A percentile compares a stretch with the other conserved stretches of the same genome.
These are phyloP conservation scores for Nebria ingens DNA, from an alignment of 1,140 invertebrate species.

Conservation along the genomic window DNA sequence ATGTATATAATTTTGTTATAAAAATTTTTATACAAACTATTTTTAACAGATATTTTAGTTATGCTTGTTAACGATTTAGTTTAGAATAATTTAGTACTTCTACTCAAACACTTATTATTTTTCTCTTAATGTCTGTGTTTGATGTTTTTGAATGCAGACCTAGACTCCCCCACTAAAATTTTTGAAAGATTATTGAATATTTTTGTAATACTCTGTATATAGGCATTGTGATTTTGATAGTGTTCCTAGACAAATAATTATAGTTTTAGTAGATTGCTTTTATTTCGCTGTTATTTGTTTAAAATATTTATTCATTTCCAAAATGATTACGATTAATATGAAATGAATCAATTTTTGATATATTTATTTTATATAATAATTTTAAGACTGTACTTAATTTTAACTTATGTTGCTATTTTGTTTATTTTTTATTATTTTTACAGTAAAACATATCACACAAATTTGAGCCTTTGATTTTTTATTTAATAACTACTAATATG, in stretches of 20 bases:
- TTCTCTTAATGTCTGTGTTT: not conserved
- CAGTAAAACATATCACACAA: not conserved
- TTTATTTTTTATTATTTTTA: not conserved
- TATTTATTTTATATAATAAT: not conserved
- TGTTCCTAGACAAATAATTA: not conserved
- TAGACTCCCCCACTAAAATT: too few relatives aligned
- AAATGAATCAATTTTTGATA: not conserved
- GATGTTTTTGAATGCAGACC: not conserved
- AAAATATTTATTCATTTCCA: too few relatives aligned
- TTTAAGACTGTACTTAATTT: not conserved
- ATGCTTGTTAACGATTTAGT: not conserved
- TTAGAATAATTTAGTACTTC: not conserved
- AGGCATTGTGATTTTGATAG: constrained; percentile 4
- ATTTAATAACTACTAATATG: too few relatives aligned
- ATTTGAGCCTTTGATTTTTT: too few relatives aligned
- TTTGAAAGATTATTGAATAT: not conserved
- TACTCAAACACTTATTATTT: too few relatives aligned
- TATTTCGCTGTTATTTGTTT: constrained; percentile 2
- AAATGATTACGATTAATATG: too few relatives aligned
- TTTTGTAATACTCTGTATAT: not conserved
- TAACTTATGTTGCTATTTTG: not conserved
- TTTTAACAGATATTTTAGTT: not conserved
- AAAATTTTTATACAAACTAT: not conserved
- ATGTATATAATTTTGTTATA: too few relatives aligned
- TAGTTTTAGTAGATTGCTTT: not conserved